Base-by-base conservation (phyloP, 2,888 invertebrate genomes). In the Chaitophorus viminalis region DNA sequence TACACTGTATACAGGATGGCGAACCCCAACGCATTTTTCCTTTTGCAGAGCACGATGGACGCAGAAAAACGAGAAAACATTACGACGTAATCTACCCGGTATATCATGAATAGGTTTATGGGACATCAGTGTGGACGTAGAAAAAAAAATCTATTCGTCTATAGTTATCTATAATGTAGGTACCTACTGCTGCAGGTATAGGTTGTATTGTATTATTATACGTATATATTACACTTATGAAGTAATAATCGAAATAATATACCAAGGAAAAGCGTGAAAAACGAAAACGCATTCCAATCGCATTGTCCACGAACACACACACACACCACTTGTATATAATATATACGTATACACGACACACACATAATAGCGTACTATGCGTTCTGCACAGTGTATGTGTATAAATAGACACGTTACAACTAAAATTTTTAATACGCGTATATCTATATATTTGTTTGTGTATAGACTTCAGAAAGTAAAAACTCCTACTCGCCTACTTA, bases 201-300 rank as follows among this genome's bases (percentile, higher is more conserved):
- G 21, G 54, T 52, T 36, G 3, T 36, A 14, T 36, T 46, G 46
- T 52, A 33, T 70, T 60, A 18, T 76, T n/a, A 76, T 76, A 76
- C 21, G 52, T 17, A 76, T 21, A n/a, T n/a, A n/a, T n/a, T n/a
- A n/a, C n/a, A n/a, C n/a, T 65, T 46, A n/a, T 84, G 76, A 77
- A 77, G 52, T 85, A 83, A 83, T 83, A 86, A 79, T 86, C 52
- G 78, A 54, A 86, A 86, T 72, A 72, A 86, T 72, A 36, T 29
- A 29, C 78, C 70, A 72, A 72, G 86, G 78, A 86, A 78, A 86
- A 86, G 78, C 86, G 86, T 86, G 86, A 86, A 86, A 86, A 86
- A 86, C 72, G 86, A 86, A 86, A 86, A 86, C 86, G 86, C 78
- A 79, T 86, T 86, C 78, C 86, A 68, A 78, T 54, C 78, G 29